phyloP scores from a whole-genome alignment of 2,888 invertebrate species.

The Parnassius glacialis region DNA sequence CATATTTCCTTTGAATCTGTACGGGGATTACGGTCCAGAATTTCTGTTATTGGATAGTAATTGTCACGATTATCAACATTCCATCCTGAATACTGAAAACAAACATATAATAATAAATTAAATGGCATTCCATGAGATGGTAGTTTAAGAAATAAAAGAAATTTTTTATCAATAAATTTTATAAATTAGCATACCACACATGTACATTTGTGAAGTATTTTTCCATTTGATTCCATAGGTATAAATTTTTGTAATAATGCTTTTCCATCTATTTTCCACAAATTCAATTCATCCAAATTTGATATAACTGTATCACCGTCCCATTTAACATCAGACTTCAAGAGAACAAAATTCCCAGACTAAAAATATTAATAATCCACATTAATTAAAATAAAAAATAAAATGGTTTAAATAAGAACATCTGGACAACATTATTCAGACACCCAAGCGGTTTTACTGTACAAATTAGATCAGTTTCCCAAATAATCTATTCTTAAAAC shows the following conservation, averaged over 20 bases:
- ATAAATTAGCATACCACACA: conserved; percentile 75
- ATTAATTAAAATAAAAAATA: conserved; percentile 4
- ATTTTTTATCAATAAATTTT: neutral
- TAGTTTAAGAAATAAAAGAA: neutral
- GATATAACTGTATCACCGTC: conserved; percentile 79
- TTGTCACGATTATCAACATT: conserved; percentile 81
- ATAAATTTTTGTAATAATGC: conserved; percentile 85
- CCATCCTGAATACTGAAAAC: conserved; percentile 82
- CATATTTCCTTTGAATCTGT: conserved; percentile 79
- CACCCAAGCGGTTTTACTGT: too few species aligned
- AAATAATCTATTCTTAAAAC: too few species aligned
- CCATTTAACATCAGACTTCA: conserved; percentile 83
- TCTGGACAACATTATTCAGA: neutral
- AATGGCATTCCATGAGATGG: neutral
- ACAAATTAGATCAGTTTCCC: too few species aligned
- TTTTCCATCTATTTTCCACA: conserved; percentile 86
- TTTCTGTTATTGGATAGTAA: conserved; percentile 81
- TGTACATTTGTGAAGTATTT: conserved; percentile 81
- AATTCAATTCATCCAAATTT: conserved; percentile 79
- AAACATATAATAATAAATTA: conserved; percentile 2
- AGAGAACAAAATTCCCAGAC: conserved; percentile 84
- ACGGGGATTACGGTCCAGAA: conserved; percentile 74
- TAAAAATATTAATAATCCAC: conserved; percentile 38
- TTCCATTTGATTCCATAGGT: conserved; percentile 81
- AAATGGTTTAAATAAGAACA: neutral